Conservation (phyloP, 1,140 invertebrate species). For the Rhagoletis pomonella region DNA sequence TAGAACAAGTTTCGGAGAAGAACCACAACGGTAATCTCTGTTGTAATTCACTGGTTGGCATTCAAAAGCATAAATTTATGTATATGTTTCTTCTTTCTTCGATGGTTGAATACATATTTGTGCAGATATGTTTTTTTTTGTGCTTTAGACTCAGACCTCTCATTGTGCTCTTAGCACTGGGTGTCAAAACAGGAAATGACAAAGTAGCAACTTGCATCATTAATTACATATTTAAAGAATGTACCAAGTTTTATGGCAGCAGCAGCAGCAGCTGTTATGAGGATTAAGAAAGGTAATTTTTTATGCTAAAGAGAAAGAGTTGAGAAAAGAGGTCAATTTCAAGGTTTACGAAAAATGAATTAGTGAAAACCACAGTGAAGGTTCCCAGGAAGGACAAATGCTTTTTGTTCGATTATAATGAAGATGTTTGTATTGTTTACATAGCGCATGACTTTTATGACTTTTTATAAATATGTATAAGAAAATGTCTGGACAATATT, state of each 20-base stretch:
- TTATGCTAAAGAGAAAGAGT: constrained; percentile 47
- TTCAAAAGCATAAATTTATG: not conserved
- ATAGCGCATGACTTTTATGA: no score
- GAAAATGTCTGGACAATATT: no score
- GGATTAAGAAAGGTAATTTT: constrained; percentile 39
- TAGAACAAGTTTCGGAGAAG: not conserved
- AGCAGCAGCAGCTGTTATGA: constrained; percentile 5
- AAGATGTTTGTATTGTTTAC: not conserved
- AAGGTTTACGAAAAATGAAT: not conserved
- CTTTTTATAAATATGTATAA: no score
- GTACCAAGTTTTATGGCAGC: not conserved
- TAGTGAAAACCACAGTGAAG: not conserved
- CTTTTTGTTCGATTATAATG: not conserved
- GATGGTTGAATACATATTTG: not conserved
- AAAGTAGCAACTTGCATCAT: constrained; percentile 46
- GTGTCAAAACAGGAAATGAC: constrained; percentile 50
- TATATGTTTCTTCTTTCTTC: not conserved
- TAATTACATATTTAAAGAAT: constrained; percentile 30
- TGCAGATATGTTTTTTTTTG: not conserved
- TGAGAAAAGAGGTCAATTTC: constrained; percentile 8
- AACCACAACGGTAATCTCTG: constrained; percentile 31
- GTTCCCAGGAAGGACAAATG: not conserved
- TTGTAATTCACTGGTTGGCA: not conserved
- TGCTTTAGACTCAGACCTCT: not conserved
- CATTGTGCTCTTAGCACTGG: constrained; percentile 2